These are phyloP conservation scores for Xiphias gladius DNA, from an alignment of 2,113 vertebrate genomes.

Conservation along the genomic window DNA sequence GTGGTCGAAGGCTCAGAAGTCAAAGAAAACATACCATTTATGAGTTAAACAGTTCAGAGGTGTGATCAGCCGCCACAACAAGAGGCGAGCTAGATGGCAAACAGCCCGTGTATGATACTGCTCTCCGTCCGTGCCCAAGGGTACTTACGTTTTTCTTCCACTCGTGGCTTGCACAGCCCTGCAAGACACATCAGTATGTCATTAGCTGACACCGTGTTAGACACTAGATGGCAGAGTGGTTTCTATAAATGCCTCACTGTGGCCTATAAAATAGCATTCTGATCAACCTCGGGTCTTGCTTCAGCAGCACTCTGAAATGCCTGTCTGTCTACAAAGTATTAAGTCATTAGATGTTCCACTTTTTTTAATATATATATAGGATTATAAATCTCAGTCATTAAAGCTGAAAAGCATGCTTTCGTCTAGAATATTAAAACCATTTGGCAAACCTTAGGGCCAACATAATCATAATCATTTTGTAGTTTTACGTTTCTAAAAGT, in stretches of 20 bases:
- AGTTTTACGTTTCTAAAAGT: background rate
- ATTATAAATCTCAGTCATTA: background rate
- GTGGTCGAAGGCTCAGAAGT: background rate
- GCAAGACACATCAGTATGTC: slow-evolving; percentile 72
- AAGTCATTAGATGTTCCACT: background rate
- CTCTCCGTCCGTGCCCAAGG: slow-evolving; percentile 1
- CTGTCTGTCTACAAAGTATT: slow-evolving; percentile 16
- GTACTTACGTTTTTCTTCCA: slow-evolving; percentile 85
- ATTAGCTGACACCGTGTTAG: slow-evolving; percentile 41
- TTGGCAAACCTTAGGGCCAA: background rate
- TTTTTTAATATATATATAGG: background rate
- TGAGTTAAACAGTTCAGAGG: background rate
- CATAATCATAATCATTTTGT: background rate
- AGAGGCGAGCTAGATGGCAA: background rate
- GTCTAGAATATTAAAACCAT: background rate
- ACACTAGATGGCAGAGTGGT: slow-evolving; percentile 82
- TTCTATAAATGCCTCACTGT: slow-evolving; percentile 29
- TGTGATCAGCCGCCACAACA: background rate
- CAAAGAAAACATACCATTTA: background rate
- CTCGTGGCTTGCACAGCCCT: slow-evolving; percentile 85
- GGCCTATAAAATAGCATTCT: slow-evolving; percentile 18
- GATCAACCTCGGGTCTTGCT: background rate
- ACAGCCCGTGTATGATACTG: slow-evolving; percentile 9
- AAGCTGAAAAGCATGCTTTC: background rate
- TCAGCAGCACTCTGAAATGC: slow-evolving; percentile 27